Evolutionary conservation across 1,140 invertebrate genomes (phyloP), one percentile per base, ranked within the genome.

Genomic region (Anoplophora glabripennis): DNA sequence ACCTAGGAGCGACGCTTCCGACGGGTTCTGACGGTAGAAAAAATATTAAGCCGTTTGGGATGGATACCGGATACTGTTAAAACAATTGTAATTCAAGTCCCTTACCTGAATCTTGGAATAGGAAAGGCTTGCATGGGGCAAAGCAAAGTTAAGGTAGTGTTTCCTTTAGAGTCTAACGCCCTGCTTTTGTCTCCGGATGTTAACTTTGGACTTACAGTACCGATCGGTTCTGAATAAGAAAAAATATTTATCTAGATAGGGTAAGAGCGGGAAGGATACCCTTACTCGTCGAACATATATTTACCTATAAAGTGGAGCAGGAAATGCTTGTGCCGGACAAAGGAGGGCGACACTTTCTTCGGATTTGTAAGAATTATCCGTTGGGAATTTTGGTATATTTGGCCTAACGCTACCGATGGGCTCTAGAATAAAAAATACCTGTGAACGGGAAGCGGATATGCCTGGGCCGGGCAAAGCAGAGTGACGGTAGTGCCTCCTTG

Each of bases 131-230:
- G 81, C 66, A 80, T 83, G 61, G 80, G 81, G 73, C 88, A 90
- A 61, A 84, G 78, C 38, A 88, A 73, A 62, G 84, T 84, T 62
- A 85, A 72, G 67, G 79, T 78, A 63, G 76, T 75, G 62, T 70
- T 71, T 65, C 75, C 77, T 70, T 72, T 78, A 70, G 77, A 80
- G 63, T 76, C 78, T 70, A 83, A 84, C 60, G 80, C 83, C 67
- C 80, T 81, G 79, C 80, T 83, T 72, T 81, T 81, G 73, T 85
- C 86, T 59, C 81, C 85, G 62, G 85, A 84, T 41, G 86, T 86
- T 72, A 92, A 83, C 76, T 88, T 88, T 28, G 89, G 89, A 41
- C 84, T 81, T 56, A 88, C 88, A 67, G 84, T 84, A 72, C 86
- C 85, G 63, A 91, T 82, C 17, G 89, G 89, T 68, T 92, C 89